These are phyloP conservation scores for Eulemur macaco DNA, from an alignment of 2,113 vertebrate genomes.

Conservation along the genomic window DNA sequence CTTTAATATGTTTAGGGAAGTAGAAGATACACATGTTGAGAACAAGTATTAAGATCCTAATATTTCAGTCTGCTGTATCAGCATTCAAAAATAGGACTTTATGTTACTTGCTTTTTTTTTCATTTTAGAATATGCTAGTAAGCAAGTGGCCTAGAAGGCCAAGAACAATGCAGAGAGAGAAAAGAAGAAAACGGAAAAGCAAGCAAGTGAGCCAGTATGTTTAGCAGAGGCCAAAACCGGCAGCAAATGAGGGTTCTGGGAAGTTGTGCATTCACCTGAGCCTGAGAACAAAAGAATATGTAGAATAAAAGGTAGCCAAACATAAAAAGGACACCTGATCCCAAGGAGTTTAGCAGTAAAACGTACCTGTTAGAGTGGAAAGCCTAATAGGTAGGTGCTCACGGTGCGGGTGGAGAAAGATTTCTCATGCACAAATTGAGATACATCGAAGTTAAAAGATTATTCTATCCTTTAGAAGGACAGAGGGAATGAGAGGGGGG, in stretches of 20 bases:
- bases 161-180: background rate
- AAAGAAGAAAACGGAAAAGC: background rate
- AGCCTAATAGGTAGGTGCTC: no score
- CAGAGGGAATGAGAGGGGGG: no score
- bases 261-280: background rate
- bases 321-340: background rate
- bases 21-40: background rate
- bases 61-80: background rate
- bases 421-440: no score
- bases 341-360: background rate
- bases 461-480: no score
- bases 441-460: no score
- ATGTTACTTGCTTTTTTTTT: background rate
- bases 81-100: background rate
- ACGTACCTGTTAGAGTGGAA: no score
- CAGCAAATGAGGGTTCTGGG: background rate
- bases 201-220: background rate
- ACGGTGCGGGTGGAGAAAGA: no score
- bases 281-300: background rate
- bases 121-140: background rate
- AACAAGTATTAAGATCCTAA: background rate
- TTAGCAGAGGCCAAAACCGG: background rate
- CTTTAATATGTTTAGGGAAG: background rate
- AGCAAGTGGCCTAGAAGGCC: background rate
- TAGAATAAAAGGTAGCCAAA: background rate